phyloP scores from a whole-genome alignment of 2,113 vertebrate genomes.

The Petaurus breviceps region DNA sequence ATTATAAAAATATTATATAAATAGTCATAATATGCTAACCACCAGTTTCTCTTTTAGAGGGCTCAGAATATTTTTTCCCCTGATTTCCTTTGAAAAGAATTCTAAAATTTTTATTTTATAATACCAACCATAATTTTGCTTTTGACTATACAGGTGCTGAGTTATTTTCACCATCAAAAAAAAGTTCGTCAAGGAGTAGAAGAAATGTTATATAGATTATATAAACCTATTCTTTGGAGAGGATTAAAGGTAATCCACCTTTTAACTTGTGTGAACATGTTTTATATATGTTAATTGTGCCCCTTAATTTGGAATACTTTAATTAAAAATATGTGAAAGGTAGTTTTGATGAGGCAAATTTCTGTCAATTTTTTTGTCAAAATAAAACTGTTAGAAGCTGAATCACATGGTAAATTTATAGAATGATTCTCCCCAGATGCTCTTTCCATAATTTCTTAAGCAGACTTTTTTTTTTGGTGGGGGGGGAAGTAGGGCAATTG shows the following conservation, averaged over 20 bases:
- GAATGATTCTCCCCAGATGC: not conserved
- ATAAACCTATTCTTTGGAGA: conserved; percentile 96
- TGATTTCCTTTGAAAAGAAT: not conserved
- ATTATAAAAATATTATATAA: not conserved
- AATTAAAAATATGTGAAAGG: not conserved
- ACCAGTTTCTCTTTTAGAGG: not conserved
- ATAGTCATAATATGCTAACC: too few relatives aligned
- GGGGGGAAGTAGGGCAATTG: too few relatives aligned
- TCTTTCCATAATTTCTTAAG: not conserved
- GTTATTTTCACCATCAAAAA: conserved; percentile 91
- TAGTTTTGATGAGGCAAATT: not conserved
- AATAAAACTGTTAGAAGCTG: not conserved
- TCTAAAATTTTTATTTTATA: not conserved
- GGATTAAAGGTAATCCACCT: conserved; percentile 88
- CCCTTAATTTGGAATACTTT: not conserved
- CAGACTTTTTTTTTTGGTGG: too few relatives aligned
- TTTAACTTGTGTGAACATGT: not conserved
- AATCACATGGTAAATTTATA: not conserved
- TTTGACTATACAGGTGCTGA: conserved; percentile 86
- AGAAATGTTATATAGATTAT: conserved; percentile 92
- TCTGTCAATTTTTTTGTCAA: not conserved
- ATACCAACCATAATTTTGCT: not conserved
- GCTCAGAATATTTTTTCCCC: not conserved
- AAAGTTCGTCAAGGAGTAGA: conserved; percentile 90
- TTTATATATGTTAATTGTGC: not conserved